Evolutionary conservation across 2,888 invertebrate genomes (phyloP).

Genomic region (Spodoptera exigua): DNA sequence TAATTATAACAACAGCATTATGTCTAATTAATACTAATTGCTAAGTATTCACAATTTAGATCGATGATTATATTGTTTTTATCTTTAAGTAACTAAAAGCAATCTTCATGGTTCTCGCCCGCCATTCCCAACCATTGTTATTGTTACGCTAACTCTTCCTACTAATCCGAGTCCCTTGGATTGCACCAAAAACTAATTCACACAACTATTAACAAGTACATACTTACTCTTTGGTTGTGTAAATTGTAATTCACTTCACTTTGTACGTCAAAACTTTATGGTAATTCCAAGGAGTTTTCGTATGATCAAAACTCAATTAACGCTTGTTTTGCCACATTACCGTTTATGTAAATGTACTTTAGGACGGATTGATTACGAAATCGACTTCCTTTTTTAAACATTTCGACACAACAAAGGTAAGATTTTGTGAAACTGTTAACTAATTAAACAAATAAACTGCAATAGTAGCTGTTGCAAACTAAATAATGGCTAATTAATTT

Average conservation of each 20-base stretch:
- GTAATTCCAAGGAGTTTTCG: slow-evolving; percentile 24
- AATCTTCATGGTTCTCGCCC: slow-evolving; percentile 14
- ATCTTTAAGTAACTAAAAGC: slow-evolving; percentile 11
- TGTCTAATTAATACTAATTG: slow-evolving; percentile 3
- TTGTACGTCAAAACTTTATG: slow-evolving; percentile 35
- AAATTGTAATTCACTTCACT: slow-evolving; percentile 39
- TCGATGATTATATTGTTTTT: slow-evolving; percentile 20
- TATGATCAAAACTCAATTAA: slow-evolving; percentile 32
- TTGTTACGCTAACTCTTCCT: slow-evolving; percentile 47
- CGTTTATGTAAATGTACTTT: slow-evolving; percentile 11
- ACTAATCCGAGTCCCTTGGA: slow-evolving; percentile 48
- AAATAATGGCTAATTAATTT: too few relatives aligned
- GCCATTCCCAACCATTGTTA: slow-evolving; percentile 55
- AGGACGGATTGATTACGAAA: slow-evolving; percentile 17
- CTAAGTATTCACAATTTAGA: slow-evolving; percentile 29
- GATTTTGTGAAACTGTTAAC: slow-evolving; percentile 8
- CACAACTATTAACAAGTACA: slow-evolving; percentile 11
- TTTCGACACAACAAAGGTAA: slow-evolving; percentile 17
- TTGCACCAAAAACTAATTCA: slow-evolving; percentile 39
- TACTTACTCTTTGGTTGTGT: slow-evolving; percentile 27
- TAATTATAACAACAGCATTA: neutral
- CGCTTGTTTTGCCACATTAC: slow-evolving; percentile 22
- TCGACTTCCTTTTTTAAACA: slow-evolving; percentile 27
- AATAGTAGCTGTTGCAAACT: too few relatives aligned
- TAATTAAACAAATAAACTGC: neutral